phyloP scores from a whole-genome alignment of 2,113 vertebrate genomes.

The Megaceryle maxima region DNA sequence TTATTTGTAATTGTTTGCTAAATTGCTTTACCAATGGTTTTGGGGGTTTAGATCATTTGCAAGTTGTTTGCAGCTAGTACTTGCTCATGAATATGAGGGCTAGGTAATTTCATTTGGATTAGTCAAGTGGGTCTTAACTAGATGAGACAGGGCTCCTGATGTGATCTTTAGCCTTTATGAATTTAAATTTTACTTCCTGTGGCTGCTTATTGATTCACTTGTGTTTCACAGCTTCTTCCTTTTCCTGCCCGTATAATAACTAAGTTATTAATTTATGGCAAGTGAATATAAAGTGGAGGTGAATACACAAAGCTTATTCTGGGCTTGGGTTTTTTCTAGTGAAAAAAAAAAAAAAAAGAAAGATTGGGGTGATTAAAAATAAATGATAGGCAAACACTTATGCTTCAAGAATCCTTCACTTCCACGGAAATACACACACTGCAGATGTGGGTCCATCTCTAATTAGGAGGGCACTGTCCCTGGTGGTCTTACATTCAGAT shows the following conservation, averaged over 20 bases:
- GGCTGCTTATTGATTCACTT: background rate
- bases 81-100: background rate
- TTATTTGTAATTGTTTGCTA: constrained; percentile 17
- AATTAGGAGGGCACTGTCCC: background rate
- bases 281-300: background rate
- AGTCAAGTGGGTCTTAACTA: background rate
- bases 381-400: background rate
- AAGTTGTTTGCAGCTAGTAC: background rate
- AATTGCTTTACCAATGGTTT: background rate
- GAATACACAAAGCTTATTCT: background rate
- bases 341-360: background rate
- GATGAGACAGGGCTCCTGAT: background rate
- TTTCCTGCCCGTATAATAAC: background rate
- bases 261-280: background rate
- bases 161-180: background rate
- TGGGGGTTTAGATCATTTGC: background rate
- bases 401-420: background rate
- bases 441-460: background rate
- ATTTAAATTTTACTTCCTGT: background rate
- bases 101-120: background rate
- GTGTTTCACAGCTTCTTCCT: background rate
- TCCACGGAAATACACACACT: background rate
- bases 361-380: background rate
- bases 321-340: background rate
- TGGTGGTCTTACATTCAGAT: background rate